Evolutionary conservation across 2,888 invertebrate species (phyloP).

Genomic region (Pyralis farinalis): DNA sequence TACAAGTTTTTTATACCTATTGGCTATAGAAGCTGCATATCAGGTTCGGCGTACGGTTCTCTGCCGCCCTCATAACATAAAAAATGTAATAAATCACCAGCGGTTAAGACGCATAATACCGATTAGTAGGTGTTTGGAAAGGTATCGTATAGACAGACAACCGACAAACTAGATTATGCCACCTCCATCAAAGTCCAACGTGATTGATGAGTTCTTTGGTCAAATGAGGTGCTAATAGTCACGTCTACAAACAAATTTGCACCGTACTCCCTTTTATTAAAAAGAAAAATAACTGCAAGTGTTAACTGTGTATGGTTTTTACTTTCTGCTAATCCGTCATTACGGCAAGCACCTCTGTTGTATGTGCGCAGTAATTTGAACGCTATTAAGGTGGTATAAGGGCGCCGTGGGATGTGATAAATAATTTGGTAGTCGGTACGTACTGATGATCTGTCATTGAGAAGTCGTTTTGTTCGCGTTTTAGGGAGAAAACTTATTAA

Average conservation of each 20-base stretch:
- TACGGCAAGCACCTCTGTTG: slow-evolving; percentile 20
- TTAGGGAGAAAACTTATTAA: slow-evolving; percentile 26
- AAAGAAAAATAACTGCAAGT: slow-evolving; percentile 14
- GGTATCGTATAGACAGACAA: slow-evolving; percentile 47
- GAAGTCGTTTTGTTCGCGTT: slow-evolving; percentile 26
- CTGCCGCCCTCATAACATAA: neutral
- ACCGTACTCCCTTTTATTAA: slow-evolving; percentile 14
- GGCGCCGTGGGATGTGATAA: neutral
- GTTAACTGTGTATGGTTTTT: slow-evolving; percentile 25
- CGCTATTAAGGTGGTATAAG: slow-evolving; percentile 15
- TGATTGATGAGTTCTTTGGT: slow-evolving; percentile 62
- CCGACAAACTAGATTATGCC: slow-evolving; percentile 62
- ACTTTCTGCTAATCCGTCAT: slow-evolving; percentile 42
- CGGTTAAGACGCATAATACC: slow-evolving; percentile 41
- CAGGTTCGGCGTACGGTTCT: too few species aligned
- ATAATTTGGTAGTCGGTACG: slow-evolving; percentile 19
- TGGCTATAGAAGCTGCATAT: too few species aligned
- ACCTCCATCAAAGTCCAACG: slow-evolving; percentile 61
- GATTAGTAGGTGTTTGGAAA: slow-evolving; percentile 50
- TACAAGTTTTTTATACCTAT: too few species aligned
- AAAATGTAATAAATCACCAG: slow-evolving; percentile 11
- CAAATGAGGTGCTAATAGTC: slow-evolving; percentile 38
- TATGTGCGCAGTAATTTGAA: slow-evolving; percentile 13
- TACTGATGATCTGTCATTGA: slow-evolving; percentile 33
- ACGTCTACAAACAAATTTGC: slow-evolving; percentile 13